Conservation (phyloP, 2,797 vertebrate genomes). For the Ptychadena robeensis region DNA sequence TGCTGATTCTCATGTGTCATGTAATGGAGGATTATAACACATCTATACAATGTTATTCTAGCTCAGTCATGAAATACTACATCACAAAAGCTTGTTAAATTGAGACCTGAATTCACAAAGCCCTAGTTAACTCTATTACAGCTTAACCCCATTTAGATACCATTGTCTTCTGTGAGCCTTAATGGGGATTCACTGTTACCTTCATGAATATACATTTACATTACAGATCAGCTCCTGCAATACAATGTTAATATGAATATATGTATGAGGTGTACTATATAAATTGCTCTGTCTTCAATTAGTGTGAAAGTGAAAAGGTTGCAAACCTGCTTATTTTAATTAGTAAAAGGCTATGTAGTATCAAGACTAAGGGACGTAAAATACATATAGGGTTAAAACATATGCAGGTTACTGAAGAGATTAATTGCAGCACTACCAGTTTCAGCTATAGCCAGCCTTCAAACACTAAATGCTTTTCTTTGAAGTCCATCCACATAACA, state of each 20-base stretch:
- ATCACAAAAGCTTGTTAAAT: background rate
- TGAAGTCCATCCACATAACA: no score
- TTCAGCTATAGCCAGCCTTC: no score
- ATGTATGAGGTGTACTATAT: background rate
- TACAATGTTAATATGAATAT: constrained; percentile 29
- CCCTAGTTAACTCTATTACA: background rate
- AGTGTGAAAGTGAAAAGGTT: background rate
- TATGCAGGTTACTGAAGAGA: background rate
- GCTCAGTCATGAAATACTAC: background rate
- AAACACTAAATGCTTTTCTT: no score
- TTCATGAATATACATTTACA: constrained; percentile 37
- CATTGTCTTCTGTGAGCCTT: constrained; percentile 16
- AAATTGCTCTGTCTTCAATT: background rate
- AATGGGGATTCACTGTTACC: background rate
- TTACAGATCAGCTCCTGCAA: constrained; percentile 7
- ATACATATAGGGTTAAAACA: background rate
- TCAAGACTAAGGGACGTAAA: background rate
- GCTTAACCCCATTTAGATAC: constrained; percentile 17
- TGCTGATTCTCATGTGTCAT: background rate
- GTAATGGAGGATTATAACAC: background rate
- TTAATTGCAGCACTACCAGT: no score
- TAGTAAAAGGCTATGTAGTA: background rate
- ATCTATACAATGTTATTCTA: background rate
- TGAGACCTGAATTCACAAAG: background rate
- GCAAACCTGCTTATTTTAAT: background rate